These are phyloP conservation scores for Thera obeliscata DNA, from an alignment of 2,888 invertebrate species.

Conservation along the genomic window DNA sequence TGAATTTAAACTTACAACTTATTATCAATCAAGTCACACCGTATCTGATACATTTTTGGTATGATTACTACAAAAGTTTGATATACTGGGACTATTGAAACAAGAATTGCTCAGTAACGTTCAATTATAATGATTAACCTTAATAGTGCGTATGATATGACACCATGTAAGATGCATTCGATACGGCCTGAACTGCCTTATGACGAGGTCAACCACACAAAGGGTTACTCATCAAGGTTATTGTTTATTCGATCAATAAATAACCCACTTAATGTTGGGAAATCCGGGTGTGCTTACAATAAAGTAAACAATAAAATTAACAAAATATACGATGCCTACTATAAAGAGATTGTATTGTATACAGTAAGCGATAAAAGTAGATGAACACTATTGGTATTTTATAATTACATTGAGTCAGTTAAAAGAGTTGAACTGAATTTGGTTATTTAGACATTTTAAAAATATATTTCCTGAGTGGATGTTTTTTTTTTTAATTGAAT, in stretches of 20 bases:
- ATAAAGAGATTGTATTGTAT: background rate
- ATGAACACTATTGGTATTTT: background rate
- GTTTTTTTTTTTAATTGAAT: no score
- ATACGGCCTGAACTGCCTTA: constrained; percentile 1
- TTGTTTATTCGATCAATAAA: constrained; percentile 24
- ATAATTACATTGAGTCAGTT: no score
- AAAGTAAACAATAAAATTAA: constrained; percentile 7
- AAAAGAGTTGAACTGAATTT: no score
- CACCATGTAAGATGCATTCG: constrained; percentile 19
- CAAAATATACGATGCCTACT: background rate
- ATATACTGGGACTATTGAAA: no score
- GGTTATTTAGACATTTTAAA: no score
- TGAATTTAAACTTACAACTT: no score
- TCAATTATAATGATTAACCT: constrained; percentile 11
- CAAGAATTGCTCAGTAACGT: background rate
- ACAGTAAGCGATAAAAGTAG: background rate
- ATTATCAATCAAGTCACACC: no score
- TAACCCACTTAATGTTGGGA: constrained; percentile 12
- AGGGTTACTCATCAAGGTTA: constrained; percentile 22
- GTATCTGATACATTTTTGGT: no score
- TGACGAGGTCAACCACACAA: constrained; percentile 16
- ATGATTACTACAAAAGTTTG: no score
- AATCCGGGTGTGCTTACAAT: constrained; percentile 19
- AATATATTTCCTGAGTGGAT: no score
- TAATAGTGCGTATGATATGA: constrained; percentile 6